phyloP scores from a whole-genome alignment of 2,888 invertebrate genomes.

The Athalia cordata region DNA sequence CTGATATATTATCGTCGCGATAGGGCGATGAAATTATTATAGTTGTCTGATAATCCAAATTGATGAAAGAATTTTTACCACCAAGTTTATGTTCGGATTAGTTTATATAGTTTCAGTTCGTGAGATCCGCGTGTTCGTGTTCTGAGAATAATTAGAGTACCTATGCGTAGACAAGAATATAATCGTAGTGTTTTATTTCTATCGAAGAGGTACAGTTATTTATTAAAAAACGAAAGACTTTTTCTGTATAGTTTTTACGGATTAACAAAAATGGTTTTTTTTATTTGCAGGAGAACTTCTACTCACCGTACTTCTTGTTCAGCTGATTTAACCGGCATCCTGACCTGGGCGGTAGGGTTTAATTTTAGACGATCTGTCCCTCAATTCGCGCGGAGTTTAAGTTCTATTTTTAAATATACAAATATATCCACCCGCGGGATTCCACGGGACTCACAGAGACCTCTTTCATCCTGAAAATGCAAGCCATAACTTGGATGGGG shows the following conservation, averaged over 20 bases:
- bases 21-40: no score
- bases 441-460: neutral
- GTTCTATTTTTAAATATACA: conserved; percentile 18
- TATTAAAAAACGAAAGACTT: no score
- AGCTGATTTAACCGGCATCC: neutral
- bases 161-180: no score
- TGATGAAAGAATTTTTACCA: conserved; percentile 18
- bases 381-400: conserved; percentile 1
- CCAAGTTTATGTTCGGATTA: neutral
- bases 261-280: neutral
- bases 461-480: neutral
- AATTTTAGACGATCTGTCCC: conserved; percentile 15
- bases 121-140: neutral
- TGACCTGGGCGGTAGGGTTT: conserved; percentile 2
- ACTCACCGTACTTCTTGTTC: neutral
- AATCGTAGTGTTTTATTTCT: no score
- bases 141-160: neutral
- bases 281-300: neutral
- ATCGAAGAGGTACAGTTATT: no score
- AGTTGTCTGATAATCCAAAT: no score
- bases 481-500: neutral
- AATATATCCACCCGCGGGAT: neutral
- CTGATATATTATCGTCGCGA: no score
- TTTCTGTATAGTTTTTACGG: no score
- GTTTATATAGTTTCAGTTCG: neutral